Conservation (phyloP, 2,113 vertebrate species). For the Asarcornis scutulata region DNA sequence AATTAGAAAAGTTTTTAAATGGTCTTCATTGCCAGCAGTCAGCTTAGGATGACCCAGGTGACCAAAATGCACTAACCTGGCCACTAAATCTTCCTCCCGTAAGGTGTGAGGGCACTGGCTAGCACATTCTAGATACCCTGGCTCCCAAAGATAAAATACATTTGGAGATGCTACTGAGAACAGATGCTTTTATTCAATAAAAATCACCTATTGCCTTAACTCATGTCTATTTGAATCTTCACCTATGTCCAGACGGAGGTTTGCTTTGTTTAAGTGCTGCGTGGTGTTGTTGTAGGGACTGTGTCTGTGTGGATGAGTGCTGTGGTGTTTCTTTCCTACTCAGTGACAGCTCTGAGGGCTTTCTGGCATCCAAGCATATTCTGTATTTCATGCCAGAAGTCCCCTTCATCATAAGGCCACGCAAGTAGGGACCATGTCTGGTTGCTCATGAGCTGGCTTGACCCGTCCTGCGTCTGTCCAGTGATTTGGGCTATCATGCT, state of each 20-base stretch:
- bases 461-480: no score
- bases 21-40: not conserved
- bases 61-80: rapidly evolving
- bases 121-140: no score
- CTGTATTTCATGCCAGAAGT: not conserved
- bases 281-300: not conserved
- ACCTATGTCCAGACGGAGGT: not conserved
- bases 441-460: not conserved
- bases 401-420: rapidly evolving
- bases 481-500: no score
- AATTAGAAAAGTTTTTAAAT: not conserved
- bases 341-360: not conserved
- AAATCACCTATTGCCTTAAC: not conserved
- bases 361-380: not conserved
- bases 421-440: not conserved
- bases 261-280: not conserved
- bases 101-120: no score
- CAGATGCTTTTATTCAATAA: not conserved
- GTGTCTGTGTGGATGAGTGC: not conserved
- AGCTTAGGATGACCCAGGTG: not conserved
- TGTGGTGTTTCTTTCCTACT: rapidly evolving
- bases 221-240: not conserved
- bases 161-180: rapidly evolving
- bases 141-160: not conserved
- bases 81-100: not conserved